Conservation (phyloP, 2,888 invertebrate genomes). For the Fragum whitleyi region DNA sequence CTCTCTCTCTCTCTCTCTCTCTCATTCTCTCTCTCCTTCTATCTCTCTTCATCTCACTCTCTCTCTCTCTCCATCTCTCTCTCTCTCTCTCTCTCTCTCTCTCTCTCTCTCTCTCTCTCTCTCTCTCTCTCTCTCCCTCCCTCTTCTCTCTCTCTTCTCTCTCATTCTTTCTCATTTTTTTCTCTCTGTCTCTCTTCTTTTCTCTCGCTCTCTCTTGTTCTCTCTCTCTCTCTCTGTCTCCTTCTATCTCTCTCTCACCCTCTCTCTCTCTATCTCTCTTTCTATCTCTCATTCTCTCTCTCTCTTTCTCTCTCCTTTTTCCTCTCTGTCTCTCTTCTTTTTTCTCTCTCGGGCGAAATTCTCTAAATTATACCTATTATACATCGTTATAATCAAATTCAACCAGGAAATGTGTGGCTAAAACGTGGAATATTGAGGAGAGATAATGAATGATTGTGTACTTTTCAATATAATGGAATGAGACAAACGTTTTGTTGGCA, state of each 20-base stretch:
- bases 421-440: not conserved
- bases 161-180: too few species aligned
- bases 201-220: not conserved
- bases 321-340: too few species aligned
- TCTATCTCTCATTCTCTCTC: too few species aligned
- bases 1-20: not conserved
- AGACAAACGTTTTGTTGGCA: too few species aligned
- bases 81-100: not conserved
- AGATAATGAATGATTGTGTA: not conserved
- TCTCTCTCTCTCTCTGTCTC: not conserved
- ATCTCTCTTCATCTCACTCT: not conserved
- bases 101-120: not conserved
- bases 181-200: too few species aligned
- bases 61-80: too few species aligned
- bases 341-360: not conserved
- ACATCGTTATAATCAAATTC: not conserved
- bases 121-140: not conserved
- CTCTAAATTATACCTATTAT: not conserved
- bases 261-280: too few species aligned
- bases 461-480: too few species aligned
- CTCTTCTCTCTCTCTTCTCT: not conserved
- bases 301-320: not conserved
- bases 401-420: not conserved
- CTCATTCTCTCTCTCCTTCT: not conserved
- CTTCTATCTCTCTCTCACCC: too few species aligned